These are phyloP conservation scores for Palythoa caribaeorum DNA, from an alignment of 92 coral and sea anemone genomes.

Conservation along the genomic window DNA sequence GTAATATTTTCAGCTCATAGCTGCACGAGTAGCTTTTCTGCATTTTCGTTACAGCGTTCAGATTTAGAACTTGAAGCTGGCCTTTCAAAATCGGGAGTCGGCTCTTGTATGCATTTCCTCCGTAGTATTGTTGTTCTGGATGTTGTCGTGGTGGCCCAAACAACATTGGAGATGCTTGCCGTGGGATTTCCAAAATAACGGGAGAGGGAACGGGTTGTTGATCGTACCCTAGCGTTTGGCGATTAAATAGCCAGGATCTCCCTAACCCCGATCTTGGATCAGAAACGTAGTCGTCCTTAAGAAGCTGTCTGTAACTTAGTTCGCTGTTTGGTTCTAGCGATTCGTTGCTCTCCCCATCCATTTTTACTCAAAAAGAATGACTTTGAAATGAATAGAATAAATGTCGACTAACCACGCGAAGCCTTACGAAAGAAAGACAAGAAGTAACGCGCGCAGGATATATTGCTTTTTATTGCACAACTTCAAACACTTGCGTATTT, in stretches of 20 bases:
- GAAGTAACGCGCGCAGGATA: too few relatives aligned
- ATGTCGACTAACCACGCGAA: too few relatives aligned
- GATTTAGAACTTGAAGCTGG: not conserved
- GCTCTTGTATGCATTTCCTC: too few relatives aligned
- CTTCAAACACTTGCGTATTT: slow-evolving; percentile 7
- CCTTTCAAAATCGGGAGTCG: not conserved
- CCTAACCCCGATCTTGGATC: not conserved
- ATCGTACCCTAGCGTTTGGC: slow-evolving; percentile 1
- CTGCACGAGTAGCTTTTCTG: slow-evolving; percentile 13
- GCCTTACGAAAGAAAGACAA: too few relatives aligned
- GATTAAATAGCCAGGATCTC: slow-evolving; percentile 14
- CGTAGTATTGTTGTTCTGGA: not conserved
- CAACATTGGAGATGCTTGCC: slow-evolving; percentile 12
- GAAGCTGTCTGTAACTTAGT: slow-evolving; percentile 8
- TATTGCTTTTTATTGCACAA: slow-evolving; percentile 16
- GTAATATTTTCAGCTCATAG: slow-evolving; percentile 10
- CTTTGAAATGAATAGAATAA: not conserved
- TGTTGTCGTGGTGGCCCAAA: not conserved
- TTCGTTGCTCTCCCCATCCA: slow-evolving; percentile 10
- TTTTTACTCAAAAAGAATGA: not conserved
- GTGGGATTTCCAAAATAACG: not conserved
- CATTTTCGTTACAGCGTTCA: not conserved
- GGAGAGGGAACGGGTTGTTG: not conserved
- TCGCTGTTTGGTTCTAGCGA: not conserved
- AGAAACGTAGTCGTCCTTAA: not conserved